Evolutionary conservation across 2,113 vertebrate genomes (phyloP).

Genomic region (Apaloderma vittatum): DNA sequence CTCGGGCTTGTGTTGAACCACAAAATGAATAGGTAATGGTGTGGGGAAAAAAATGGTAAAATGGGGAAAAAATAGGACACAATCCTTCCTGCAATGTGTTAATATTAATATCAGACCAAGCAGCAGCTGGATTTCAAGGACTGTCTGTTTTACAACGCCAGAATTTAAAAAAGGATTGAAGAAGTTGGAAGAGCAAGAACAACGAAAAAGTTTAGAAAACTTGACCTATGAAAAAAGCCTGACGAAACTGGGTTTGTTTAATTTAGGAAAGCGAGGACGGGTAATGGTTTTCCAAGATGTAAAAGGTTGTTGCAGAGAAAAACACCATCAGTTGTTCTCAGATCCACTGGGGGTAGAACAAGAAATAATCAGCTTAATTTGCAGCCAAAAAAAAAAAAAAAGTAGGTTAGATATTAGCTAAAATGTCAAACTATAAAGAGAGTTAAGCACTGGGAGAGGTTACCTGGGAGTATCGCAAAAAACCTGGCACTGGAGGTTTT

Average conservation of each 20-base stretch:
- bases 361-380: slow-evolving; percentile 74
- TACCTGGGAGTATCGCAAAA: slow-evolving; percentile 39
- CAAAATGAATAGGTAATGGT: neutral
- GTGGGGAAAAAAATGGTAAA: neutral
- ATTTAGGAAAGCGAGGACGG: slow-evolving; percentile 22
- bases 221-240: slow-evolving; percentile 27
- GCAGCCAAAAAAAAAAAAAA: slow-evolving; percentile 20
- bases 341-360: slow-evolving; percentile 60
- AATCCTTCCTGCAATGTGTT: neutral
- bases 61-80: neutral
- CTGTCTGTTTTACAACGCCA: neutral
- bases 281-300: slow-evolving; percentile 64
- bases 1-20: neutral
- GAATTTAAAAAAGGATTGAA: neutral
- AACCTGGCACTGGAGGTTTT: slow-evolving; percentile 37
- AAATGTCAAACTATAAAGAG: slow-evolving; percentile 72
- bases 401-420: slow-evolving; percentile 69
- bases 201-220: neutral
- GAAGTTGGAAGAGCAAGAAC: neutral
- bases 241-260: slow-evolving; percentile 62
- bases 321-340: slow-evolving; percentile 63
- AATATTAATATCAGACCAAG: neutral
- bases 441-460: slow-evolving; percentile 55
- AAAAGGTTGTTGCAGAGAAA: slow-evolving; percentile 63
- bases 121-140: neutral